phyloP scores from a whole-genome alignment of 1,140 invertebrate genomes.

The Dendroctonus ponderosae region DNA sequence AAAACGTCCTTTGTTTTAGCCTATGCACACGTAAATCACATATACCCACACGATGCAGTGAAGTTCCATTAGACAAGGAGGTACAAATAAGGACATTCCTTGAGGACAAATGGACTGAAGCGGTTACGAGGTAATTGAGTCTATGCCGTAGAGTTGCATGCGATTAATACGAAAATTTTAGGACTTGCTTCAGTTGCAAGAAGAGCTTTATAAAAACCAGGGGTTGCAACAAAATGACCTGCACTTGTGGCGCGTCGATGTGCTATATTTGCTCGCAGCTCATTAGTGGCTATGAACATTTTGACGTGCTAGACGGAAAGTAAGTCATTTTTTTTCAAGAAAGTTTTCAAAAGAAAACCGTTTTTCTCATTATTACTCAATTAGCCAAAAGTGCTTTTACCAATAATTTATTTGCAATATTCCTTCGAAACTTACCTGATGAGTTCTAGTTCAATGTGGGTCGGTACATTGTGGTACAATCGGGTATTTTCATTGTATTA shows the following conservation, averaged over 20 bases:
- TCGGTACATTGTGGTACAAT: no score
- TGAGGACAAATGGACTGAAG: constrained; percentile 67
- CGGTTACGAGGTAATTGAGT: constrained; percentile 55
- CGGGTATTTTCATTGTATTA: no score
- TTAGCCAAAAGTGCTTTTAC: no score
- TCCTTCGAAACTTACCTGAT: no score
- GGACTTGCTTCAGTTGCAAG: constrained; percentile 62
- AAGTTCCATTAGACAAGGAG: constrained; percentile 61
- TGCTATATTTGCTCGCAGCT: constrained; percentile 67
- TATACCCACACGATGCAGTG: constrained; percentile 63
- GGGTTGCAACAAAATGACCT: constrained; percentile 74
- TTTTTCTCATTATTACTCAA: no score
- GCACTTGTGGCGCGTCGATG: constrained; percentile 65
- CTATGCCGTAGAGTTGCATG: background rate
- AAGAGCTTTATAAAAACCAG: constrained; percentile 62
- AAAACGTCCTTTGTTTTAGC: no score
- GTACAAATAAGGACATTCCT: constrained; percentile 59
- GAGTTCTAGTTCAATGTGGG: no score
- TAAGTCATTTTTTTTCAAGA: no score
- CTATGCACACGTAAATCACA: constrained; percentile 64
- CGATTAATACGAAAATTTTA: background rate
- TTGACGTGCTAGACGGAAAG: no score
- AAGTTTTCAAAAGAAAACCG: no score
- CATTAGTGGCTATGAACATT: constrained; percentile 62
- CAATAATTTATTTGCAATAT: no score